Conservation (phyloP, 2,113 vertebrate genomes). For the Copsychus sechellarum region DNA sequence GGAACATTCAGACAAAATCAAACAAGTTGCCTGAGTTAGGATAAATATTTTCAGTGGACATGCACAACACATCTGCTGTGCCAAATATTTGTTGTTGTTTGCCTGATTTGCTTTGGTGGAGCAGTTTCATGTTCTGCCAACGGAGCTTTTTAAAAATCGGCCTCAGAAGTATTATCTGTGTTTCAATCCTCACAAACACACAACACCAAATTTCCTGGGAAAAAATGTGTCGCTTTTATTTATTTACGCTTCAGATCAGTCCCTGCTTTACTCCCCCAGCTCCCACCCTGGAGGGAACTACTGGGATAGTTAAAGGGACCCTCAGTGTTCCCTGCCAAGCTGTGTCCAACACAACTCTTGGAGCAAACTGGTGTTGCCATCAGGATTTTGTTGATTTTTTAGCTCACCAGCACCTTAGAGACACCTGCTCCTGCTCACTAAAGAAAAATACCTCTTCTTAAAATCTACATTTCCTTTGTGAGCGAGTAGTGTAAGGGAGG, state of each 20-base stretch:
- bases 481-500: background rate
- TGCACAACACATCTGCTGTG: background rate
- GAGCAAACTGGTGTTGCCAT: background rate
- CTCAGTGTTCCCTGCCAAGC: background rate
- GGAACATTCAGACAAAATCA: background rate
- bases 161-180: slow-evolving; percentile 25
- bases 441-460: background rate
- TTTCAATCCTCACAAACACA: background rate
- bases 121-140: slow-evolving; percentile 71
- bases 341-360: background rate
- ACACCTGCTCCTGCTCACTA: background rate
- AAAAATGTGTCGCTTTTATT: background rate
- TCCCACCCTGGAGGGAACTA: background rate
- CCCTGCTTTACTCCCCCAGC: background rate
- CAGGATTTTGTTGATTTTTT: background rate
- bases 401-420: background rate
- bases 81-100: slow-evolving; percentile 17
- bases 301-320: background rate
- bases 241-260: slow-evolving; percentile 20
- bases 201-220: background rate
- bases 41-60: slow-evolving; percentile 59
- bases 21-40: background rate
- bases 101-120: background rate
- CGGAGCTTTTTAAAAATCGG: background rate
- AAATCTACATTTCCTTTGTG: background rate